Evolutionary conservation across 2,113 vertebrate species (phyloP), one percentile per base, ranked within the genome.

Genomic region (Periophthalmus modestus): DNA sequence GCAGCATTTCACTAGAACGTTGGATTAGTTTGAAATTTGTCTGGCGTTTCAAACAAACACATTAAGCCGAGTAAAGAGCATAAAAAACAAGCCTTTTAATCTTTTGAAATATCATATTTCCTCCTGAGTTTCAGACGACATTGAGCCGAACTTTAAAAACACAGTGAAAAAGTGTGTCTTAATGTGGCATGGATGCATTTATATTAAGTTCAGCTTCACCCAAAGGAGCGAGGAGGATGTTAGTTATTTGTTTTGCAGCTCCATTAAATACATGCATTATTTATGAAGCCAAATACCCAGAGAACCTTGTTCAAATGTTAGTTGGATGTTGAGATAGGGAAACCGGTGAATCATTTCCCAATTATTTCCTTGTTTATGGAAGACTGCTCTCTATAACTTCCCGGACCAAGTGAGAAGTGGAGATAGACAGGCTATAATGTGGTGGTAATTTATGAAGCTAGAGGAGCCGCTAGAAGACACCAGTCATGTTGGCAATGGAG

Each of bases 231-330:
- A 71, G 80, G 83, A 66, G 85, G 85, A 89, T 92, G 86, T 88
- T 91, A 83, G 83, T 85, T 92, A 89, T 92, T 94, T 93, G 90
- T 92, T 88, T 90, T 88, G 82, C 77, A 88, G 89, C 90, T 89
- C 89, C 89, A 90, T 92, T 92, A 92, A 92, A 87, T 71, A 71
- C 66, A 91, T 93, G 89, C 89, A 93, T 93, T 92, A 93, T 93
- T 92, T 91, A 93, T 93, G 87, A 89, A 82, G 87, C 66, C 72
- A 85, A 89, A 87, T 86, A 90, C 83, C 82, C 84, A 76, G 82
- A 88, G 79, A 87, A 84, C 72, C 86, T 80, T 84, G 83, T 86
- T 90, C 83, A 86, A 91, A 90, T 77, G 83, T 89, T 91, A 80
- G 89, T 81, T 81, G 83, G 84, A 91, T 89, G 86, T 89, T 87